These are phyloP conservation scores for Thera britannica DNA, from an alignment of 2,888 invertebrate species.

Conservation along the genomic window DNA sequence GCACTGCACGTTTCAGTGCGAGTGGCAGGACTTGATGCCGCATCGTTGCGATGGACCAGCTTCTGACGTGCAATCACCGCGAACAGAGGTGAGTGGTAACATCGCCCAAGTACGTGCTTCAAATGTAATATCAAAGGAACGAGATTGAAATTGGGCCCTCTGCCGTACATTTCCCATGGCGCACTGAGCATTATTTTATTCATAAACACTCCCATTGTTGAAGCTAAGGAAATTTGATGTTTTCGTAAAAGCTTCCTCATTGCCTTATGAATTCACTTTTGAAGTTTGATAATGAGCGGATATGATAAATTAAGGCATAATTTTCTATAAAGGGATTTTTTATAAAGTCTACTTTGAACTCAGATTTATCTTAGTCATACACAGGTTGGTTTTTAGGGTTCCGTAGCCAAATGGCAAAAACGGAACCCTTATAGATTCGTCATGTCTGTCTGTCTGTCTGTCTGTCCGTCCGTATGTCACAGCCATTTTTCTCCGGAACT, in stretches of 20 bases:
- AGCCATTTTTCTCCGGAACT: no score
- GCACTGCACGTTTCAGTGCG: constrained; percentile 54
- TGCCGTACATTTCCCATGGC: constrained; percentile 7
- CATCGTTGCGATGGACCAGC: constrained; percentile 54
- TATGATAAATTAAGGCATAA: no score
- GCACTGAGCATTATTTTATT: constrained; percentile 25
- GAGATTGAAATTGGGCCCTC: constrained; percentile 41
- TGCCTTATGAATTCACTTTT: constrained; percentile 5
- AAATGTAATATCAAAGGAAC: constrained; percentile 61
- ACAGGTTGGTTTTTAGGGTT: no score
- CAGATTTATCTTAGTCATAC: no score
- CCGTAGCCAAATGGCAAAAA: no score
- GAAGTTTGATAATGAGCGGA: not conserved
- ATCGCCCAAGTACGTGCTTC: constrained; percentile 54
- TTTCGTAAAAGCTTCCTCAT: constrained; percentile 22
- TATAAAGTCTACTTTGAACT: no score
- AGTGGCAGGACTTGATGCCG: constrained; percentile 63
- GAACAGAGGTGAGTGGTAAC: constrained; percentile 48
- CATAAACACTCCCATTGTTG: constrained; percentile 25
- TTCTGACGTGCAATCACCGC: constrained; percentile 57
- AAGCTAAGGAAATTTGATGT: constrained; percentile 16
- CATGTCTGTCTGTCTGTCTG: no score
- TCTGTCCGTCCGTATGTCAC: no score
- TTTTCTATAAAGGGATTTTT: no score
- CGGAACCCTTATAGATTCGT: no score